Percentiles rank a stretch among this genome's conserved stretches.
Conservation (phyloP, 2,797 vertebrate species). For the Fratercula arctica region DNA sequence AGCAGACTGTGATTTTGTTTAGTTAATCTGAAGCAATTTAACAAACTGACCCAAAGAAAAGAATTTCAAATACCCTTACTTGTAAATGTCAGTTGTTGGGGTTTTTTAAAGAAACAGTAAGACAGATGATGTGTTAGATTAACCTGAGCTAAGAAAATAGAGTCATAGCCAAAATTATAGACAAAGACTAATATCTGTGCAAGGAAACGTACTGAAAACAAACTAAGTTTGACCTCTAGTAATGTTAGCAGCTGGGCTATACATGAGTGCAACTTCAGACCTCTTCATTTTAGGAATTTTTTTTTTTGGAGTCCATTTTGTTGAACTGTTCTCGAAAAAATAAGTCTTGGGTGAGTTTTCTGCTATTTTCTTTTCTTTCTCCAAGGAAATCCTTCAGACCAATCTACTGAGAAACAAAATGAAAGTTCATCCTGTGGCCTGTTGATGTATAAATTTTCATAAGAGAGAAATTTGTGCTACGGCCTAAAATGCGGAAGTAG, state of each 20-base stretch:
- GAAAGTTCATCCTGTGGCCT: neutral
- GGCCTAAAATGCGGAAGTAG: neutral
- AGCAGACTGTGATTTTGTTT: constrained; percentile 1
- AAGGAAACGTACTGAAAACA: constrained; percentile 48
- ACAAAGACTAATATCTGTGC: constrained; percentile 54
- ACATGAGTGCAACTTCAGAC: neutral
- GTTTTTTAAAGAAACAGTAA: constrained; percentile 7
- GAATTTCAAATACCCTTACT: neutral
- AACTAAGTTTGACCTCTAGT: constrained; percentile 25
- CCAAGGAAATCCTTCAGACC: neutral
- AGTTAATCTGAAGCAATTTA: constrained; percentile 40
- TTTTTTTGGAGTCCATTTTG: neutral
- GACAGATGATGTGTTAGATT: constrained; percentile 55
- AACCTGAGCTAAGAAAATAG: constrained; percentile 50
- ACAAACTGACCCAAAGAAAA: constrained; percentile 17
- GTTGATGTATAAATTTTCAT: neutral
- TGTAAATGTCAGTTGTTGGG: neutral
- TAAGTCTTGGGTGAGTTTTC: neutral
- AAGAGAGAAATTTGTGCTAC: neutral
- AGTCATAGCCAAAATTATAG: constrained; percentile 44
- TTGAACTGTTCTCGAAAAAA: neutral
- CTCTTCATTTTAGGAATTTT: neutral
- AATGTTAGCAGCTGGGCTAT: neutral
- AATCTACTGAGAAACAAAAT: neutral
- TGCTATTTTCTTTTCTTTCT: neutral